A percentile compares a stretch with the other conserved stretches of the same genome.
phyloP scores from a whole-genome alignment of 2,113 vertebrate species.

The Urocynchramus pylzowi region DNA sequence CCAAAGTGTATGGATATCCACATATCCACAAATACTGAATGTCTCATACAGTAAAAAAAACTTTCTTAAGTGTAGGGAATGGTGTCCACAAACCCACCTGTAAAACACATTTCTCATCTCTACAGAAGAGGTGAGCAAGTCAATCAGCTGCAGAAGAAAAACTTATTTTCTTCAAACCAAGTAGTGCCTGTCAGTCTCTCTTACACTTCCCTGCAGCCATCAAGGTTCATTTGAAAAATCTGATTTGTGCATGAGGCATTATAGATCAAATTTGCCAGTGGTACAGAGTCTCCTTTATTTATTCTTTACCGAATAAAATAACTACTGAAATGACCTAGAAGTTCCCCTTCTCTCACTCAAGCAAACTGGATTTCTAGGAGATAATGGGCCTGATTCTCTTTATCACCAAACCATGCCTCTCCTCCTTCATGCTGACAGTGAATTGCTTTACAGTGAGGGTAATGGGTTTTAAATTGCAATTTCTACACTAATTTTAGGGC shows the following conservation, averaged over 20 bases:
- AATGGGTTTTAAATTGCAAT: slow-evolving; percentile 52
- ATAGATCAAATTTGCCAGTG: slow-evolving; percentile 41
- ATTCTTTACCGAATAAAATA: slow-evolving; percentile 37
- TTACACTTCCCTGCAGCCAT: background rate
- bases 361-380: slow-evolving; percentile 43
- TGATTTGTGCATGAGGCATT: slow-evolving; percentile 37
- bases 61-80: background rate
- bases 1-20: background rate
- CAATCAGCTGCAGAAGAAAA: background rate
- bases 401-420: slow-evolving; percentile 27
- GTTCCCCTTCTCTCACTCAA: slow-evolving; percentile 26
- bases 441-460: slow-evolving; percentile 8
- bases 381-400: slow-evolving; percentile 56
- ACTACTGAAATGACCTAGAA: slow-evolving; percentile 47
- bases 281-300: slow-evolving; percentile 37
- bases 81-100: background rate
- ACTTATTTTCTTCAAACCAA: slow-evolving; percentile 23
- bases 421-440: slow-evolving; percentile 43
- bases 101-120: background rate
- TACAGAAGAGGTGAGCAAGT: background rate
- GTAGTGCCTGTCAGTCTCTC: slow-evolving; percentile 2
- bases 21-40: background rate
- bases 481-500: slow-evolving; percentile 49
- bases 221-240: slow-evolving; percentile 37
- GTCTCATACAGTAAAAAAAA: background rate